Conservation (phyloP, 1,140 invertebrate species). For the Phthorimaea operculella region DNA sequence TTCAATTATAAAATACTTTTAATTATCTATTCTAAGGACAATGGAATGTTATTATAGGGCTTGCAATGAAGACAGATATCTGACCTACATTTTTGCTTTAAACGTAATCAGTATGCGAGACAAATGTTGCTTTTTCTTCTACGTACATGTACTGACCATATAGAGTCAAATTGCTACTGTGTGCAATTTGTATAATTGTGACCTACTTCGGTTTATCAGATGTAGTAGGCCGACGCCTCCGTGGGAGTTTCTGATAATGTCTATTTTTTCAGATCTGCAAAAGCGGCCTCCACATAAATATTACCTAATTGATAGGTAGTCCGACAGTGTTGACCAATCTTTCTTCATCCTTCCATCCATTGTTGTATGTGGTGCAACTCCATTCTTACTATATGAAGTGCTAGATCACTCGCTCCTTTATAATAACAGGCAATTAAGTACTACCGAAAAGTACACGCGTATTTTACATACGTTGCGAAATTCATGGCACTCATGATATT, state of each 20-base stretch:
- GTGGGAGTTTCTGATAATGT: background rate
- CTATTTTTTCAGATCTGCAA: background rate
- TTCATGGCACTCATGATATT: background rate
- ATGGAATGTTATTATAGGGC: background rate
- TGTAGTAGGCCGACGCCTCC: background rate
- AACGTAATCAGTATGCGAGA: no score
- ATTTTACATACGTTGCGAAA: constrained; percentile 3
- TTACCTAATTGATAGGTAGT: constrained; percentile 4
- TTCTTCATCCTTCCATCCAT: constrained; percentile 3
- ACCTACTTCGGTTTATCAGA: background rate
- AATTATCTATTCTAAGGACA: background rate
- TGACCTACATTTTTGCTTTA: no score
- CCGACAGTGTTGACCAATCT: background rate
- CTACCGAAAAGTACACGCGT: background rate
- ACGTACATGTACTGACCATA: no score
- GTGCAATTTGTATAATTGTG: background rate
- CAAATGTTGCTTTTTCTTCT: no score
- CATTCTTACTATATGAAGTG: background rate
- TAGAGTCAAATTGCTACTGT: background rate
- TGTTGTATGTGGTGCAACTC: constrained; percentile 2
- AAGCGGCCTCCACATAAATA: background rate
- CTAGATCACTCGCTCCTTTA: background rate
- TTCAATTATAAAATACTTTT: background rate
- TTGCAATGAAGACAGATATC: no score
- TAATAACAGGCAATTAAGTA: constrained; percentile 5